These are phyloP conservation scores for Spondyliosoma cantharus DNA, from an alignment of 2,797 vertebrate species.

Conservation along the genomic window DNA sequence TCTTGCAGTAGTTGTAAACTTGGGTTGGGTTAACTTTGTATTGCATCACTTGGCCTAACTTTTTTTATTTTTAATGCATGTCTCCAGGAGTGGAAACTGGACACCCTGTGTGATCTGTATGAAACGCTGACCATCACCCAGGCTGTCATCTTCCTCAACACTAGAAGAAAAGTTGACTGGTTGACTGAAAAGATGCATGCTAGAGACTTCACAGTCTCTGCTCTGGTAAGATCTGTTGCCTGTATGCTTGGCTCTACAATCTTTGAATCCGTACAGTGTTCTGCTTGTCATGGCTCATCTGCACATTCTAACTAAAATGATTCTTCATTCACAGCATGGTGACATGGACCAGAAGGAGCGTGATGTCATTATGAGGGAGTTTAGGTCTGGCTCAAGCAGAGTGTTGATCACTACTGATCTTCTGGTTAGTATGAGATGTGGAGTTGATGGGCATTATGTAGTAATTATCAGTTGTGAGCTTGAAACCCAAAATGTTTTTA, in stretches of 20 bases:
- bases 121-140: slow-evolving; percentile 99
- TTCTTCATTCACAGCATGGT: slow-evolving; percentile 87
- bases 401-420: slow-evolving; percentile 98
- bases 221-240: slow-evolving; percentile 87
- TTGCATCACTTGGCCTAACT: neutral
- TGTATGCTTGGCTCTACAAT: neutral
- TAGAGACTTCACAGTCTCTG: slow-evolving; percentile 97
- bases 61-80: neutral
- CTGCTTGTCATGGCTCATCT: neutral
- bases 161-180: slow-evolving; percentile 99
- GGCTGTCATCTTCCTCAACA: slow-evolving; percentile 99
- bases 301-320: neutral
- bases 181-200: slow-evolving; percentile 99
- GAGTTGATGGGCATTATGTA: fast-evolving
- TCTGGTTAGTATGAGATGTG: slow-evolving; percentile 85
- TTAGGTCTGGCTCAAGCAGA: slow-evolving; percentile 95
- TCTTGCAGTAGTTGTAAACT: neutral
- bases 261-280: no score
- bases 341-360: slow-evolving; percentile 99
- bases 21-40: neutral
- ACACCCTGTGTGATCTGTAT: slow-evolving; percentile 97
- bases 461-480: neutral
- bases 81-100: slow-evolving; percentile 96
- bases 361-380: slow-evolving; percentile 99
- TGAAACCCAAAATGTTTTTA: slow-evolving; percentile 54